Percentiles rank a stretch among this genome's conserved stretches.
Conservation (phyloP, 2,888 invertebrate genomes). For the Ectemnius continuus region DNA sequence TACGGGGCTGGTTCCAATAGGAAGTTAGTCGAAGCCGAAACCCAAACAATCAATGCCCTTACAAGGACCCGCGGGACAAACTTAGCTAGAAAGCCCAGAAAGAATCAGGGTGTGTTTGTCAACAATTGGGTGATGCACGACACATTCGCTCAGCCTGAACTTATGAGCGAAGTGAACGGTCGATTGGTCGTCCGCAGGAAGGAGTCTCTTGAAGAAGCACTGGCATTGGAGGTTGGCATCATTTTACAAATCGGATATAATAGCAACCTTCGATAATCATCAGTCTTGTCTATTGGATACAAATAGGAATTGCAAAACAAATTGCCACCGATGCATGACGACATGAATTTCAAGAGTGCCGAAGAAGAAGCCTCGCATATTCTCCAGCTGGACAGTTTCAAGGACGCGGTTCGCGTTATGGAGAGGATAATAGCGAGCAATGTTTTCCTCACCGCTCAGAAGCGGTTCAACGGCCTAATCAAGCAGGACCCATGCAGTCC, state of each 20-base stretch:
- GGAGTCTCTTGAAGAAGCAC: slow-evolving; percentile 34
- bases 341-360: neutral
- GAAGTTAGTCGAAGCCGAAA: slow-evolving; percentile 84
- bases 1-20: slow-evolving; percentile 84
- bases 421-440: slow-evolving; percentile 87
- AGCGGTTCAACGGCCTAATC: slow-evolving; percentile 84
- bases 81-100: slow-evolving; percentile 80
- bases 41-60: slow-evolving; percentile 83
- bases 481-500: slow-evolving; percentile 82
- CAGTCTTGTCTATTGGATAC: neutral
- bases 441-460: slow-evolving; percentile 83
- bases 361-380: slow-evolving; percentile 75
- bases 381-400: slow-evolving; percentile 64
- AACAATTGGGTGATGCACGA: slow-evolving; percentile 90
- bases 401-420: slow-evolving; percentile 82
- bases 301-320: slow-evolving; percentile 44
- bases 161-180: slow-evolving; percentile 70
- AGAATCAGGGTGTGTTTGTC: slow-evolving; percentile 83
- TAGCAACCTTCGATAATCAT: too few species aligned
- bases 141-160: slow-evolving; percentile 72
- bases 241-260: neutral
- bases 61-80: slow-evolving; percentile 84
- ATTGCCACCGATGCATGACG: slow-evolving; percentile 21
- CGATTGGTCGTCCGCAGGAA: slow-evolving; percentile 30
- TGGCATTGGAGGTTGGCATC: slow-evolving; percentile 33